Evolutionary conservation across 2,113 vertebrate genomes (phyloP), one percentile per base, ranked within the genome.

Genomic region (Aptenodytes patagonicus): DNA sequence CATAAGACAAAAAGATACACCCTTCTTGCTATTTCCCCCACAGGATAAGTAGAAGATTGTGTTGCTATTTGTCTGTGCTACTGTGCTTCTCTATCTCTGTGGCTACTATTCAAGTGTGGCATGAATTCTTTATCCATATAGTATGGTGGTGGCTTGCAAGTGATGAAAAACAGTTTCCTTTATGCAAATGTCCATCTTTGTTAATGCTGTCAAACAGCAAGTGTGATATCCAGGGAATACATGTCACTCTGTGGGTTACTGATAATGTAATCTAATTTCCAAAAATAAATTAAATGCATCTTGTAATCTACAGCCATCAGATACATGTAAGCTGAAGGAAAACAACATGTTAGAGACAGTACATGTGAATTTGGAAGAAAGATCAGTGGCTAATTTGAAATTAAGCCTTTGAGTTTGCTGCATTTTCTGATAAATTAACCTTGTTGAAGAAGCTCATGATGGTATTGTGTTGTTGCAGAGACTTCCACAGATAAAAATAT

Each of bases 101-200:
- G 11, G 66, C 89, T 58, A 89, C 51, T 65, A 82, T 89, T 58
- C 85, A 89, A 83, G 54, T 90, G 72, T 94, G 78, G 40, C 57
- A 32, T 91, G 82, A 83, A 83, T 93, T 89, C 76, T 97, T 97
- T 97, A 96, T 97, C 88, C 88, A 0, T 89, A 79, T 85, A 72
- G 46, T 28, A 6, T 81, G 89, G 66, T 88, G 95, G 81, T 97
- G 96, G 91, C 87, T 93, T 96, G 78, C 84, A 93, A 95, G 97
- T 97, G 91, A 95, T 97, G 94, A 97, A 97, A 97, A 97, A 82
- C 83, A 89, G 69, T 93, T 97, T 96, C 95, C 94, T 95, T 91
- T 96, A 80, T 82, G 10, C 89, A 94, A 96, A 95, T 75, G 49
- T 83, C 86, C 73, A 25, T 94, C 90, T 95, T 93, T 85, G 62